Conservation (phyloP, 1,140 invertebrate species). For the Cephus cinctus region DNA sequence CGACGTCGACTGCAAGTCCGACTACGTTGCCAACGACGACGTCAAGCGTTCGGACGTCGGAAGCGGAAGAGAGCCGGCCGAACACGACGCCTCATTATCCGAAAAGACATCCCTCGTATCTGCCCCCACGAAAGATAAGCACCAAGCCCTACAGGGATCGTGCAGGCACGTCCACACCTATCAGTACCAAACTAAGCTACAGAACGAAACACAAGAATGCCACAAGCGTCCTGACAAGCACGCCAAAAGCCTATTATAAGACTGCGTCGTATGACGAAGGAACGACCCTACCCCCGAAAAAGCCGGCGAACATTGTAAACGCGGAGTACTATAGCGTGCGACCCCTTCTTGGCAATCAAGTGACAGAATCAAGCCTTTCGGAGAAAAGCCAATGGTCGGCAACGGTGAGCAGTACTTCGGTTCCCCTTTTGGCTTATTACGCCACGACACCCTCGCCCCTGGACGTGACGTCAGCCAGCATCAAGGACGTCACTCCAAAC, state of each 20-base stretch:
- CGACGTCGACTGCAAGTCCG: slow-evolving; percentile 31
- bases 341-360: slow-evolving; percentile 24
- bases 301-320: slow-evolving; percentile 30
- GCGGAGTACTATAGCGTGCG: slow-evolving; percentile 25
- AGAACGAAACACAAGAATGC: slow-evolving; percentile 31
- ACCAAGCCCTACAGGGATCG: slow-evolving; percentile 49
- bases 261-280: slow-evolving; percentile 23
- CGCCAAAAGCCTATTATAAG: not conserved
- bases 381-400: slow-evolving; percentile 32
- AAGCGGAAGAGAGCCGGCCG: no score
- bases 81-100: slow-evolving; percentile 16
- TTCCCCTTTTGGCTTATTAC: slow-evolving; percentile 62
- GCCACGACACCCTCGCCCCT: slow-evolving; percentile 57
- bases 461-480: slow-evolving; percentile 42
- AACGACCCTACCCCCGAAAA: slow-evolving; percentile 26
- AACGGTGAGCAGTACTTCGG: slow-evolving; percentile 52
- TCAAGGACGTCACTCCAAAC: slow-evolving; percentile 28
- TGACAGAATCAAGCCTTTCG: slow-evolving; percentile 21
- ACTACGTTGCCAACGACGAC: slow-evolving; percentile 46
- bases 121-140: slow-evolving; percentile 38
- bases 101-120: slow-evolving; percentile 26
- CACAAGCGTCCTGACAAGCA: slow-evolving; percentile 5
- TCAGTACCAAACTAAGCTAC: slow-evolving; percentile 46
- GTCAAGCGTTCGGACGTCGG: slow-evolving; percentile 31
- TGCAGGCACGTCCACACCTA: slow-evolving; percentile 47